Base-by-base conservation (phyloP, 92 coral and sea anemone genomes). In the Epizoanthus stellaris region DNA sequence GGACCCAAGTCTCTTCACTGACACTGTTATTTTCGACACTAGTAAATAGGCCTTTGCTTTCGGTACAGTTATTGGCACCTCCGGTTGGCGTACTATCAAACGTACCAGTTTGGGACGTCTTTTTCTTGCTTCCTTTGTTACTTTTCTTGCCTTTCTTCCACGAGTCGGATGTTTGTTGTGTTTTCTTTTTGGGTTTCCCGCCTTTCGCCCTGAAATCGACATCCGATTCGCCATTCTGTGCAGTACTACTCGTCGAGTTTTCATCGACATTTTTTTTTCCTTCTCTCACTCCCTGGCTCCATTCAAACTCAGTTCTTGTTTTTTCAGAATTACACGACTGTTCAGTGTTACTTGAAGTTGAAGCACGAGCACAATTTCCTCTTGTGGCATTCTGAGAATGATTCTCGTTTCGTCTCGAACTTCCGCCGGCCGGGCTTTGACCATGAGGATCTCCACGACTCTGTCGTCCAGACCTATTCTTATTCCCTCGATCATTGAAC, bases 91-190 rank as follows among this genome's bases (percentile, higher is more conserved):
- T 64, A 15, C 69, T 6, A 64, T 64, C n/a, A 64, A 23, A 64
- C 30, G 69, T 8, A 20, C 69, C 20, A 17, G 15, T 19, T 25
- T 62, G 72, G 5, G 23, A n/a, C 7, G 67, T 45, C 56, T n/a
- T 63, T 63, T 79, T 79, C 58, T 79, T 79, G n/a, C 73, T 43
- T 43, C 83, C 70, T 42, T 64, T 79, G 1, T 63, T 79, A 14
- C 72, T 20, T 62, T 77, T 77, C 56, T 77, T 77, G 40, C 72
- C 72, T 63, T 45, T 79, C 17, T 47, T 49, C 83, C 83, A 79
- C 11, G 73, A 52, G 15, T 79, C 39, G 0, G 83, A 43, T 19
- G 83, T 79, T 61, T 63, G 83, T 63, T 79, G 83, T 2, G 58
- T 79, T 43, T 63, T 79, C 83, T 79, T 79, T 64, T 63, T 79